phyloP scores from a whole-genome alignment of 1,140 invertebrate species.

The Drosophila ohnishii region DNA sequence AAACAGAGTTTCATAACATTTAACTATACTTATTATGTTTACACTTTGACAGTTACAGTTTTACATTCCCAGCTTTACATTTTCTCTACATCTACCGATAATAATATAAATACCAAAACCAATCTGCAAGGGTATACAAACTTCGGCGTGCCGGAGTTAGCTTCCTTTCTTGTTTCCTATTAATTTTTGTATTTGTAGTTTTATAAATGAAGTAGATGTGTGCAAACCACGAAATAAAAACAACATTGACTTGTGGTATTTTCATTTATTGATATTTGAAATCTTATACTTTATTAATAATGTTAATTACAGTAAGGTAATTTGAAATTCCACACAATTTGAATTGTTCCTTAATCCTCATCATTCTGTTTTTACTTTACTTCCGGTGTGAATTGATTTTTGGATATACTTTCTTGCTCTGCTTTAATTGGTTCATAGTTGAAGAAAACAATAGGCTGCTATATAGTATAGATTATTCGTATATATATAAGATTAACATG shows the following conservation, averaged over 20 bases:
- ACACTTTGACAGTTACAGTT: no score
- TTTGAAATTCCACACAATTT: slow-evolving; percentile 60
- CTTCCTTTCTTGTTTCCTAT: no score
- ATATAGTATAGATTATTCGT: slow-evolving; percentile 45
- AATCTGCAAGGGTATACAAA: no score
- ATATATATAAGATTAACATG: slow-evolving; percentile 58
- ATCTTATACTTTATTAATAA: slow-evolving; percentile 69
- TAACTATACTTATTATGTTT: no score
- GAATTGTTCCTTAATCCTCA: slow-evolving; percentile 50
- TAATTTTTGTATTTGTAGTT: not conserved
- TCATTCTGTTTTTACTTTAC: slow-evolving; percentile 40
- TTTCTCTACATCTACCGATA: no score
- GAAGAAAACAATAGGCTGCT: slow-evolving; percentile 62
- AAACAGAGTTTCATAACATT: no score
- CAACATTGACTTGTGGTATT: slow-evolving; percentile 31
- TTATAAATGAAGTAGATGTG: not conserved
- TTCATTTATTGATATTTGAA: slow-evolving; percentile 77
- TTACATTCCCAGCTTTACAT: no score
- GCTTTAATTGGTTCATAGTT: slow-evolving; percentile 48
- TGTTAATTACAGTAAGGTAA: slow-evolving; percentile 73
- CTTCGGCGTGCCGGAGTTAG: no score
- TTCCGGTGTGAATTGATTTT: slow-evolving; percentile 40
- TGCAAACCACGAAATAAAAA: not conserved
- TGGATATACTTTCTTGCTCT: slow-evolving; percentile 20
- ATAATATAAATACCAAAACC: no score